Percentiles rank a stretch among this genome's conserved stretches.
Evolutionary conservation across 1,140 invertebrate species (phyloP).

Genomic region (Cydia fagiglandana): DNA sequence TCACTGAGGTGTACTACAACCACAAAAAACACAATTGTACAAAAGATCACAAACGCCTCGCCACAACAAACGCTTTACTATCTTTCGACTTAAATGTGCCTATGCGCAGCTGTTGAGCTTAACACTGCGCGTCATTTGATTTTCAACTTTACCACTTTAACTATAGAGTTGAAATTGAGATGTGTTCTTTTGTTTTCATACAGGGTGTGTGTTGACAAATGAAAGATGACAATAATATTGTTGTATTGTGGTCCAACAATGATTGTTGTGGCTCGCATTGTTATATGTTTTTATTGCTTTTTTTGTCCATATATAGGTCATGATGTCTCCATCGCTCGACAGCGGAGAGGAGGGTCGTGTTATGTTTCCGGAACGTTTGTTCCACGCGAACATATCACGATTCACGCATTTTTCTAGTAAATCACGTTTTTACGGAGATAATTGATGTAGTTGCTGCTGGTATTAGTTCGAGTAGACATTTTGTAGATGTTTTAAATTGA

Average conservation of each 20-base stretch:
- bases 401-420: background rate
- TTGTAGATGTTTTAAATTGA: background rate
- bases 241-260: conserved; percentile 7
- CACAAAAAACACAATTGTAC: background rate
- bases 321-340: background rate
- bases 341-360: background rate
- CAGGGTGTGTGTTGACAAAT: conserved; percentile 18
- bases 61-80: background rate
- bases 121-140: background rate
- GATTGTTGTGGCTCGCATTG: conserved; percentile 2
- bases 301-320: conserved; percentile 1
- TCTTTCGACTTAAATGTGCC: background rate
- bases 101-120: background rate
- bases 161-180: background rate
- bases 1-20: conserved; percentile 1
- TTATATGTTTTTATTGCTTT: background rate
- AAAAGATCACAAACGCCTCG: background rate
- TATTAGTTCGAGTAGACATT: background rate
- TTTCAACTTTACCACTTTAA: background rate
- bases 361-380: background rate
- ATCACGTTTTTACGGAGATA: background rate
- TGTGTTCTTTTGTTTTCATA: background rate
- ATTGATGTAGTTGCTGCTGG: background rate
- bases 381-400: background rate
- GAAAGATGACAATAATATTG: conserved; percentile 16